Evolutionary conservation across 2,113 vertebrate species (phyloP), one percentile per base, ranked within the genome.

Genomic region (Vulpes vulpes): DNA sequence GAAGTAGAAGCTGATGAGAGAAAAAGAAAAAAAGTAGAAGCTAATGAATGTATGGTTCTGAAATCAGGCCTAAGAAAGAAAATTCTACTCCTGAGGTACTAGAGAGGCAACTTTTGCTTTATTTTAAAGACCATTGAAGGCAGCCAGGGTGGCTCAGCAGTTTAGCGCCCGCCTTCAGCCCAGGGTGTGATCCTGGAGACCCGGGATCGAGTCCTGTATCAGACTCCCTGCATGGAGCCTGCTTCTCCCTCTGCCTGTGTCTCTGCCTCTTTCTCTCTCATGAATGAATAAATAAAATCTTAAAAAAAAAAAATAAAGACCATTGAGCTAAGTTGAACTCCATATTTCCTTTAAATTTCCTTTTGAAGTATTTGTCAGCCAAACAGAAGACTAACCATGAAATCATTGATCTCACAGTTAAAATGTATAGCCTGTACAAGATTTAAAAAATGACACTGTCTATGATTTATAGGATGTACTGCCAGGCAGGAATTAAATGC

Each of bases 401-500:
- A 95, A 96, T 96, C 94, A 90, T 97, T 98, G 96, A 89, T 96
- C 94, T 95, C 57, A 80, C 95, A 96, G 94, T 98, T 97, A 98
- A 97, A 98, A 98, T 96, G 97, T 95, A 98, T 69, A 98, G 94
- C 91, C 59, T 97, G 94, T 98, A 88, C 64, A 78, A 97, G 97
- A 97, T 98, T 98, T 91, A 98, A 98, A 79, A 98, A 97, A 96
- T 95, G 97, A 98, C 92, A 98, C 57, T 71, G 80, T n/a, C 83
- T 67, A 25, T 97, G 97, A 98, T 98, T 98, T 98, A 97, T 69
- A 97, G 59, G 96, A 60, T 97, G 35, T 94, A 73, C 94, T 98
- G 96, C 71, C 94, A 98, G 95, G 94, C 92, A 97, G 95, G 91
- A 98, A 98, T 98, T 98, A 98, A 98, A 97, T 96, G 94, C 88